Evolutionary conservation across 2,888 invertebrate genomes (phyloP).

Genomic region (Ormyrus nitidulus): DNA sequence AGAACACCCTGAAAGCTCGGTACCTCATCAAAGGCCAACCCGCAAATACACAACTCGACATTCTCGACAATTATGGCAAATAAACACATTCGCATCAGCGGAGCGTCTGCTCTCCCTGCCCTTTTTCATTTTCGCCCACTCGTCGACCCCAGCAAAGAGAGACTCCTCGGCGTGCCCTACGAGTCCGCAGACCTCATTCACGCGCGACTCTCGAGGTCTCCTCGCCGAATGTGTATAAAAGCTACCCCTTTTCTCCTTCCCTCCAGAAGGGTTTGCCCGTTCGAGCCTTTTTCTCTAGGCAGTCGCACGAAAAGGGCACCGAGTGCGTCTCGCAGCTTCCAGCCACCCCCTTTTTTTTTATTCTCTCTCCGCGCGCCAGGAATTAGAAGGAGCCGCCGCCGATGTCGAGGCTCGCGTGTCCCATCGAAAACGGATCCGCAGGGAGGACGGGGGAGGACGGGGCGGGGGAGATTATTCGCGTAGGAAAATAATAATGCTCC

Average conservation of each 20-base stretch:
- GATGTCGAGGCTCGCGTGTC: slow-evolving; percentile 11
- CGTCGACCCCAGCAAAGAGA: slow-evolving; percentile 3
- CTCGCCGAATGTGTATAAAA: slow-evolving; percentile 5
- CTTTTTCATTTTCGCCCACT: slow-evolving; percentile 35
- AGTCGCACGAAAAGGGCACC: too few species aligned
- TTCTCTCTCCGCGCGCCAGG: neutral
- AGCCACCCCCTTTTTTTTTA: too few species aligned
- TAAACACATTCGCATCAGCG: slow-evolving; percentile 34
- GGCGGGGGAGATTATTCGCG: slow-evolving; percentile 10
- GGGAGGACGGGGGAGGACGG: neutral
- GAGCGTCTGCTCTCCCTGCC: slow-evolving; percentile 5
- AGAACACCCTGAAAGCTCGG: too few species aligned
- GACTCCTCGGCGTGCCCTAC: neutral
- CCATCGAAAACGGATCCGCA: slow-evolving; percentile 1
- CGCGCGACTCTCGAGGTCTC: slow-evolving; percentile 30
- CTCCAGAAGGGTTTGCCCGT: neutral
- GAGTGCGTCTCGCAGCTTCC: neutral
- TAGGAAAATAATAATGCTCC: slow-evolving; percentile 12
- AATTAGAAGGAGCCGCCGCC: slow-evolving; percentile 19
- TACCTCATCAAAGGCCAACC: slow-evolving; percentile 13
- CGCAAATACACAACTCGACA: slow-evolving; percentile 37
- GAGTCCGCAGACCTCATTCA: slow-evolving; percentile 27
- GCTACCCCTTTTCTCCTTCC: slow-evolving; percentile 24
- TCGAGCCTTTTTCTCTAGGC: slow-evolving; percentile 6
- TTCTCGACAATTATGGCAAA: slow-evolving; percentile 48